Evolutionary conservation across 2,797 vertebrate species (phyloP), one percentile per base, ranked within the genome.

Genomic region (Orientallactaga sibirica): DNA sequence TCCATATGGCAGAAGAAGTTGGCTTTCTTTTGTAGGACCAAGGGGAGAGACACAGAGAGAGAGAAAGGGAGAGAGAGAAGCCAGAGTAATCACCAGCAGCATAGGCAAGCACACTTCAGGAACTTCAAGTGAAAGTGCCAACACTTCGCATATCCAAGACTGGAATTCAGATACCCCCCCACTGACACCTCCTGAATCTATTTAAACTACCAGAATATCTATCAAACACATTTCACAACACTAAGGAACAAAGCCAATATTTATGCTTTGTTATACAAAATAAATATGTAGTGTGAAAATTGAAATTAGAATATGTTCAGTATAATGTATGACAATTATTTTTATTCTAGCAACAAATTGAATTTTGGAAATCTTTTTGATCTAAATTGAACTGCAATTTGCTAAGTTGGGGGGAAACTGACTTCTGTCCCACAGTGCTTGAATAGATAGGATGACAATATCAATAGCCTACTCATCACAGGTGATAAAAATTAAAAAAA

Each of bases 221-320:
- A 43, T 77, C 62, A 61, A 16, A 90, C 16, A 33, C 22, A 92
- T 91, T 96, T 90, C 27, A 29, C 61, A 89, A 12, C 33, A 93
- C 9, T 15, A 58, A 90, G 43, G 66, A 96, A 83, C 41, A 95
- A 97, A 61, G 77, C 5, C 70, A 86, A 4, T 29, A 91, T 76
- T 97, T 95, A 97, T 25, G 48, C 95, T 96, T 97, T 91, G 95
- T 97, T 96, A 93, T 88, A 86, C 27, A 92, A 62, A 97, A 97
- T 96, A 96, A 98, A 97, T 96, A 93, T 14, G 94, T 91, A 87
- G 8, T 88, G 92, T 89, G 66, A 96, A 77, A 77, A 88, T 41
- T 97, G 81, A 96, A 98, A 97, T 97, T 95, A 97, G 86, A 97
- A 97, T 90, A 96, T 66, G 25, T 16, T 79, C 86, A 79, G 93